phyloP scores from a whole-genome alignment of 1,140 invertebrate genomes.

The Phortica variegata region DNA sequence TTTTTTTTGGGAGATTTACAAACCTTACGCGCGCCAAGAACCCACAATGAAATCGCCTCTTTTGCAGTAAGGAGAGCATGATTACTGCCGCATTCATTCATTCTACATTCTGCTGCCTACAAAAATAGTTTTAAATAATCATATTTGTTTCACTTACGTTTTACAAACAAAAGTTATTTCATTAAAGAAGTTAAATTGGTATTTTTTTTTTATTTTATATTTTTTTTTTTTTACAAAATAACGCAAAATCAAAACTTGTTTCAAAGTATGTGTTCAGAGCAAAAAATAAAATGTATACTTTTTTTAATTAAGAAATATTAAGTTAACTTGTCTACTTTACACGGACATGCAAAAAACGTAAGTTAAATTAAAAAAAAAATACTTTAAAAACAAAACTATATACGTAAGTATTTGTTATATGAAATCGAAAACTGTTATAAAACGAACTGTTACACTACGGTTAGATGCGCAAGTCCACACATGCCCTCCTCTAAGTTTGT shows the following conservation, averaged over 20 bases:
- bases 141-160: no score
- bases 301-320: no score
- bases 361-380: no score
- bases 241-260: neutral
- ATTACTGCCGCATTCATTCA: conserved; percentile 58
- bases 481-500: no score
- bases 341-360: no score
- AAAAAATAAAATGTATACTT: no score
- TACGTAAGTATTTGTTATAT: no score
- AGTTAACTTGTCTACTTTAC: no score
- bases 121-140: conserved; percentile 55
- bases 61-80: conserved; percentile 82
- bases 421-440: no score
- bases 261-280: neutral
- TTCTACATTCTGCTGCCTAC: conserved; percentile 57
- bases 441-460: no score
- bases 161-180: no score
- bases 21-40: conserved; percentile 86
- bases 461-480: no score
- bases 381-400: neutral
- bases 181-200: conserved; percentile 3
- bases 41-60: conserved; percentile 87
- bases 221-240: neutral
- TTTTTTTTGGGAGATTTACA: conserved; percentile 58
- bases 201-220: conserved; percentile 2